These are phyloP conservation scores for Temnothorax ravouxi DNA, from an alignment of 2,888 invertebrate genomes.

Conservation along the genomic window DNA sequence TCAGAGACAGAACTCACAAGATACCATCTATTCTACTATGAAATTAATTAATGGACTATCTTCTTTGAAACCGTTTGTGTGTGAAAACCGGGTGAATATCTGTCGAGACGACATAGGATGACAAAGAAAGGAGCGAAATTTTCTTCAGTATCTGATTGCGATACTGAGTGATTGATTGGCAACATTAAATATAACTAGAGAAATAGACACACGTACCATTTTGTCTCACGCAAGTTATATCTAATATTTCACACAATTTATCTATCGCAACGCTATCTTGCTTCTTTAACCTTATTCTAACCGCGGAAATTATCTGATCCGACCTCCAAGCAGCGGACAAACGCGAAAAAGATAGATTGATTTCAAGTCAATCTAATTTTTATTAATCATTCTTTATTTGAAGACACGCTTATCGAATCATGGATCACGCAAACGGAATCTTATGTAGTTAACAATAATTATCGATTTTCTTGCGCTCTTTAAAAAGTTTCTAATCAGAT, in stretches of 20 bases:
- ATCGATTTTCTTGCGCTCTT: not conserved
- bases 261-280: slow-evolving; percentile 17
- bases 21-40: not conserved
- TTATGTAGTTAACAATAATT: slow-evolving; percentile 1
- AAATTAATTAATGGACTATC: slow-evolving; percentile 19
- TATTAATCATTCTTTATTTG: slow-evolving; percentile 22
- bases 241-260: slow-evolving; percentile 33
- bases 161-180: slow-evolving; percentile 40
- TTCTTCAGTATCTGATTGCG: slow-evolving; percentile 21
- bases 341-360: not conserved
- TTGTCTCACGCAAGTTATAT: slow-evolving; percentile 35
- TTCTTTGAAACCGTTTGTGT: not conserved
- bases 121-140: not conserved
- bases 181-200: slow-evolving; percentile 27
- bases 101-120: not conserved
- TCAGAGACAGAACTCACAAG: not conserved
- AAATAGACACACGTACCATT: slow-evolving; percentile 20
- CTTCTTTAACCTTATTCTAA: slow-evolving; percentile 37
- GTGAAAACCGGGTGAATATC: not conserved
- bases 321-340: slow-evolving; percentile 1
- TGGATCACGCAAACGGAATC: not conserved
- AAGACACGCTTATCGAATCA: not conserved
- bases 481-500: not conserved
- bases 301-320: slow-evolving; percentile 13
- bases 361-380: not conserved